phyloP scores from a whole-genome alignment of 2,113 vertebrate species.

The Danionella cerebrum region DNA sequence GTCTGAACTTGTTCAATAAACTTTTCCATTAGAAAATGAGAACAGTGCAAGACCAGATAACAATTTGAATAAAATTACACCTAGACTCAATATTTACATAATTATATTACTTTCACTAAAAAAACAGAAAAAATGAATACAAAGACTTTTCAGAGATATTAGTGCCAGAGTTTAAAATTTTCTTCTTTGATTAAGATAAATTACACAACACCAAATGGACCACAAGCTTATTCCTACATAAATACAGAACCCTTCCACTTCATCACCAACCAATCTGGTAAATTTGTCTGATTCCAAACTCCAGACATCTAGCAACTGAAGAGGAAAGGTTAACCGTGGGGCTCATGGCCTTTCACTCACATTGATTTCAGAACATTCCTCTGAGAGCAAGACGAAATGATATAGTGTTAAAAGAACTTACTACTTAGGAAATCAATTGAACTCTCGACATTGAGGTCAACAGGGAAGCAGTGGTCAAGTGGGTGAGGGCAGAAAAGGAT shows the following conservation, averaged over 20 bases:
- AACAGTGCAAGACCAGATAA: not conserved
- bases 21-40: not conserved
- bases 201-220: no score
- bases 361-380: constrained; percentile 4
- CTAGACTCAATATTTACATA: no score
- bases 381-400: not conserved
- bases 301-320: not conserved
- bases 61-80: no score
- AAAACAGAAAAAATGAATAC: no score
- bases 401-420: constrained; percentile 16
- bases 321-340: not conserved
- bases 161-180: no score
- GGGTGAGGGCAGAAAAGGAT: constrained; percentile 11
- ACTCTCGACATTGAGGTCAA: not conserved
- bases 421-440: constrained; percentile 13
- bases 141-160: no score
- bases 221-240: not conserved
- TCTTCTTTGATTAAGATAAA: no score
- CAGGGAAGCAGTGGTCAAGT: not conserved
- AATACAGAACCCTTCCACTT: no score
- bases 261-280: no score
- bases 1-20: not conserved
- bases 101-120: no score
- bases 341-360: not conserved
- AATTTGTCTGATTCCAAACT: not conserved